Base-by-base conservation (phyloP, 35 echinoderm and acorn worm species). In the Amphiura filiformis region DNA sequence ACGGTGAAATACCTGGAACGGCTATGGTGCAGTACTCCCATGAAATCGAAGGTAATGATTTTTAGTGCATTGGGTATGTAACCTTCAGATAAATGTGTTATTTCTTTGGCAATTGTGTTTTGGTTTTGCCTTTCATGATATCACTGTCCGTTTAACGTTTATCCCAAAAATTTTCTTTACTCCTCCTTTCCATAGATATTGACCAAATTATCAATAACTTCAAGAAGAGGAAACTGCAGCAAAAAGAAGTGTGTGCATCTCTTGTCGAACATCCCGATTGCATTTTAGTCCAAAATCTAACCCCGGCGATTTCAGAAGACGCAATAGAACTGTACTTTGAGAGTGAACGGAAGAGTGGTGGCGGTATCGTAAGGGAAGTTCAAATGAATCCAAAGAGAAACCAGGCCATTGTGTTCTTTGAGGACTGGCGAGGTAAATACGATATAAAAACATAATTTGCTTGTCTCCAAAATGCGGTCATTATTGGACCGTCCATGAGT, bases 241-340 rank as follows among this genome's bases (percentile, higher is more conserved):
- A 42, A 39, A 37, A 2, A 28, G 42, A 7, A 42, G 32, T 90
- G 28, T 76, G 31, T 44, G 88, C 81, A 44, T 34, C 65, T 56
- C 38, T n/a, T 65, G 80, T 84, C 3, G 36, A 83, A 65, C n/a
- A 84, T 7, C 33, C 65, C 39, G 88, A 84, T 52, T 36, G 44
- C 26, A 56, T 90, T 31, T 36, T 90, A 34, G 81, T 90, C 28
- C 38, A 90, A 78, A 76, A 82, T 70, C 36, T 77, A 35, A 14
- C 80, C 38, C 80, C 34, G 33, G 32, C 38, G 1, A 49, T 34
- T 32, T 23, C 61, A 44, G 56, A 82, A 34, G 80, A 90, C 15
- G 65, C 39, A 35, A 13, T 90, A 5, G 70, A 42, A 70, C 39
- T 90, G 38, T 90, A 90, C 76, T 90, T 90, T 90, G 88, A 84